Conservation (phyloP, 2,888 invertebrate genomes). For the Parthenolecanium corni region DNA sequence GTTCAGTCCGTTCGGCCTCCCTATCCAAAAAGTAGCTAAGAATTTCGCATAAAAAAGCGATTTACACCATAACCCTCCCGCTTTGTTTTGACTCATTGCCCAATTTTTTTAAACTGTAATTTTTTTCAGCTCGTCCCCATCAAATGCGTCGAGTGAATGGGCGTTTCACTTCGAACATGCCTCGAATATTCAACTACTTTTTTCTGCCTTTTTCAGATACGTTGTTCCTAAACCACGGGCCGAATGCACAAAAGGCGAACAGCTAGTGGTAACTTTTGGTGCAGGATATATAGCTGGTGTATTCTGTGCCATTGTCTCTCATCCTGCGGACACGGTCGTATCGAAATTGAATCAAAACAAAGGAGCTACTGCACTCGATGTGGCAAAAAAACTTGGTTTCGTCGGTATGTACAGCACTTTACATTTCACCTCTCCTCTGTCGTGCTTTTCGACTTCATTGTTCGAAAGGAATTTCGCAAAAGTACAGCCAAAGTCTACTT, state of each 20-base stretch:
- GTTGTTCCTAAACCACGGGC: constrained; percentile 90
- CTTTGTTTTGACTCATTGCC: constrained; percentile 12
- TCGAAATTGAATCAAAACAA: constrained; percentile 92
- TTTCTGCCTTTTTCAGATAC: constrained; percentile 41
- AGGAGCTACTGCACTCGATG: constrained; percentile 57
- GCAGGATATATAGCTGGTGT: constrained; percentile 94
- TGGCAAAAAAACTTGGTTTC: constrained; percentile 62
- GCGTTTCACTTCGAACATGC: background rate
- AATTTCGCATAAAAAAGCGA: constrained; percentile 7
- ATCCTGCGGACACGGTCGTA: constrained; percentile 94
- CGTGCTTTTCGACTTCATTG: background rate
- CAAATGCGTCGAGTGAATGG: background rate
- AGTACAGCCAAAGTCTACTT: background rate
- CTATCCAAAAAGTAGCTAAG: too few species aligned
- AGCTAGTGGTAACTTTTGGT: constrained; percentile 85
- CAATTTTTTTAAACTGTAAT: background rate
- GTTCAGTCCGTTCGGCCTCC: background rate
- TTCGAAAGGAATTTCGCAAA: constrained; percentile 1
- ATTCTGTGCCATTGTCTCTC: constrained; percentile 98
- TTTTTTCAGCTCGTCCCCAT: too few species aligned
- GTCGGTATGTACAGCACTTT: constrained; percentile 38
- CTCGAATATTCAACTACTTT: background rate
- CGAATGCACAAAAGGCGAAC: constrained; percentile 85
- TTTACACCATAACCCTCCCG: background rate
- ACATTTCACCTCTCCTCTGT: constrained; percentile 6